These are phyloP conservation scores for Campoplex nolae DNA, from an alignment of 2,888 invertebrate species.

Conservation along the genomic window DNA sequence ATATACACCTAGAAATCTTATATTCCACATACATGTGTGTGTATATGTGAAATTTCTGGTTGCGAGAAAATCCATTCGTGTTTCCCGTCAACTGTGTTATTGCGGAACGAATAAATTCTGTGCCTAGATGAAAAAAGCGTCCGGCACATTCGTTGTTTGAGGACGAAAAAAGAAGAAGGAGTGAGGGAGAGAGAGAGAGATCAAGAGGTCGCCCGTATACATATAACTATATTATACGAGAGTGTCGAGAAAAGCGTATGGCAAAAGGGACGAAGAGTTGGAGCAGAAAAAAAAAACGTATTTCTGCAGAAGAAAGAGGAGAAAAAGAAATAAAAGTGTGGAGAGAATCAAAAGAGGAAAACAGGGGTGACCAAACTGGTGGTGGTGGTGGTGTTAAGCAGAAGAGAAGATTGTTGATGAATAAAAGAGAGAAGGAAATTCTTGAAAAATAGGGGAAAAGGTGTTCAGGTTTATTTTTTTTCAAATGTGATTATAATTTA, in stretches of 20 bases:
- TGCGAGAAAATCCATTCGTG: constrained; percentile 60
- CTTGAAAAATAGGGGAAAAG: not conserved
- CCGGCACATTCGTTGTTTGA: constrained; percentile 49
- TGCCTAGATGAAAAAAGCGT: constrained; percentile 55
- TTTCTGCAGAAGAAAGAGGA: constrained; percentile 11
- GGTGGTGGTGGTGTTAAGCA: not conserved
- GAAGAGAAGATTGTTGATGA: not conserved
- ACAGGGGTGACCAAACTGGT: not conserved
- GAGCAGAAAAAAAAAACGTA: constrained; percentile 4
- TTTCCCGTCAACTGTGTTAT: constrained; percentile 68
- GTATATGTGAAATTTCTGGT: constrained; percentile 14
- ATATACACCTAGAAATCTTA: not conserved
- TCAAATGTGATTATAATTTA: too few relatives aligned
- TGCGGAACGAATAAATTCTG: constrained; percentile 63
- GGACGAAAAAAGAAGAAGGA: not conserved
- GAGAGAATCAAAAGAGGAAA: not conserved
- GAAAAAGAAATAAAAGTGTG: constrained; percentile 24
- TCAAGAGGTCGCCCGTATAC: not conserved
- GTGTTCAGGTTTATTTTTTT: too few relatives aligned
- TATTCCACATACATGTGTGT: not conserved
- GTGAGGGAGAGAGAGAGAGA: not conserved
- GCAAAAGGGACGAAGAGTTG: constrained; percentile 27
- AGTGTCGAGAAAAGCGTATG: constrained; percentile 29
- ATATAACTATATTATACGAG: constrained; percentile 2
- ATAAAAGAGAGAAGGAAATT: not conserved